phyloP scores from a whole-genome alignment of 2,888 invertebrate genomes.

The Cyclophora punctaria region DNA sequence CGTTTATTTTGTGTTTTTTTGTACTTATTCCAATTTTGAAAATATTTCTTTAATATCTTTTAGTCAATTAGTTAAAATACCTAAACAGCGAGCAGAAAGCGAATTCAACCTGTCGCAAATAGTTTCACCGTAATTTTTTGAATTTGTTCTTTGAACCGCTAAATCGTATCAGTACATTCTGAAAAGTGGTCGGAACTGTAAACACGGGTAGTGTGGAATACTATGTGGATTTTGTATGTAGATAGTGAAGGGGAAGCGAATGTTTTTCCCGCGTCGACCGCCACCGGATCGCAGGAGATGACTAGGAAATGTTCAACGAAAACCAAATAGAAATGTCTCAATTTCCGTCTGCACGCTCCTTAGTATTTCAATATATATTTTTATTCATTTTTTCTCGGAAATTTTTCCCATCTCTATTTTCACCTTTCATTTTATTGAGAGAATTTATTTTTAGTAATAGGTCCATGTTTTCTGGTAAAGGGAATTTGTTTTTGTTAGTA shows the following conservation, averaged over 20 bases:
- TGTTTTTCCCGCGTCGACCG: conserved; percentile 39
- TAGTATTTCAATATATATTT: conserved; percentile 44
- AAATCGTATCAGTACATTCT: background rate
- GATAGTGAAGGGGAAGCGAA: conserved; percentile 21
- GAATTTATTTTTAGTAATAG: too few species aligned
- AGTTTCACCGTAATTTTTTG: too few species aligned
- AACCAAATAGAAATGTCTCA: conserved; percentile 69
- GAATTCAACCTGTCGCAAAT: too few species aligned
- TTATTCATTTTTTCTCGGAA: conserved; percentile 34
- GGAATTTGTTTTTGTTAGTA: too few species aligned
- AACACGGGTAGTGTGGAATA: conserved; percentile 15
- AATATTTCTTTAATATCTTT: too few species aligned
- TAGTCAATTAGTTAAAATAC: too few species aligned
- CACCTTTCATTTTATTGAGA: conserved; percentile 23
- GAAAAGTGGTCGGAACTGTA: conserved; percentile 3
- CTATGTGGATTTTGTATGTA: conserved; percentile 27
- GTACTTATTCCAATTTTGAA: too few species aligned
- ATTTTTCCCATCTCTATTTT: conserved; percentile 30
- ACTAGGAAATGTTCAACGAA: conserved; percentile 57
- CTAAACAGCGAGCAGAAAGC: too few species aligned
- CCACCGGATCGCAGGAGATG: conserved; percentile 52
- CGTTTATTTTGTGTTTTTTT: too few species aligned
- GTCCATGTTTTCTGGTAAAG: too few species aligned
- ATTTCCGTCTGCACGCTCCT: conserved; percentile 59
- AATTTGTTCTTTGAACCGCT: background rate